These are phyloP conservation scores for Leptinotarsa texana DNA, from an alignment of 1,140 invertebrate genomes.

Conservation along the genomic window DNA sequence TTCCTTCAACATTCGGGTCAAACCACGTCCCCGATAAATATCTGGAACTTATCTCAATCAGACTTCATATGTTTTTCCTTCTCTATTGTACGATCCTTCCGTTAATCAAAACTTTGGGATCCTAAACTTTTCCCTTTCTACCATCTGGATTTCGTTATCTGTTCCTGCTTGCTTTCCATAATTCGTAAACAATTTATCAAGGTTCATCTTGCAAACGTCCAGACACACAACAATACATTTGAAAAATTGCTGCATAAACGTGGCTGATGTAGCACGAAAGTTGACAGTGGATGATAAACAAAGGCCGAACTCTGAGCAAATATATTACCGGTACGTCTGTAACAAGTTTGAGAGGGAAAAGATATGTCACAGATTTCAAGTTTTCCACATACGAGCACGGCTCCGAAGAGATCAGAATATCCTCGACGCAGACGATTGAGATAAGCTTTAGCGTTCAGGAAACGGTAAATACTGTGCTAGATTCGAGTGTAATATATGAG, in stretches of 20 bases:
- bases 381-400: neutral
- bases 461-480: conserved; percentile 3
- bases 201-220: neutral
- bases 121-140: neutral
- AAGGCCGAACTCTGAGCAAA: neutral
- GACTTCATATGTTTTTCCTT: neutral
- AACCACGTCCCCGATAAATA: neutral
- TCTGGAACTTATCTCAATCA: neutral
- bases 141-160: neutral
- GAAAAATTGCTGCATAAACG: neutral
- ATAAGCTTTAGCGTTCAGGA: neutral
- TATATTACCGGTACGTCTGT: neutral
- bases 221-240: neutral
- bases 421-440: conserved; percentile 1
- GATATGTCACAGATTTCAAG: neutral
- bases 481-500: conserved; percentile 3
- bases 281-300: neutral
- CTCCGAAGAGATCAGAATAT: neutral
- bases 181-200: neutral
- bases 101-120: neutral
- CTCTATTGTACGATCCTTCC: neutral
- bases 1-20: neutral
- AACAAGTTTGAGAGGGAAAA: neutral
- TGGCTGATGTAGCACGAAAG: neutral
- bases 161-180: neutral